A percentile compares a stretch with the other conserved stretches of the same genome.
These are phyloP conservation scores for Loris lydekkerianus DNA, from an alignment of 2,797 vertebrate genomes.

Conservation along the genomic window DNA sequence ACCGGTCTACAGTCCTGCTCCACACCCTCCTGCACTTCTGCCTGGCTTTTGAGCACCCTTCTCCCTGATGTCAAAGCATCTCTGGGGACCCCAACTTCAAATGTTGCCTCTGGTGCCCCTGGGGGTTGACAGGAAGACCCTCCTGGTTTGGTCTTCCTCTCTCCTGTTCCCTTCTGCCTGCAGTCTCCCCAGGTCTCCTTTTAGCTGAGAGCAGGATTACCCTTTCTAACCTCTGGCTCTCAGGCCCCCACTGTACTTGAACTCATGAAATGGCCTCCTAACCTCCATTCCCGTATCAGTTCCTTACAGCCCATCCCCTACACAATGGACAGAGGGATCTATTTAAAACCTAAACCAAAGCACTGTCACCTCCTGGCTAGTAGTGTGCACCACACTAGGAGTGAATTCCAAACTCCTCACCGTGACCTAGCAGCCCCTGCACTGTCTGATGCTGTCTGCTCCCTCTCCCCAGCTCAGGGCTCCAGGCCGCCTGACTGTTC, in stretches of 20 bases:
- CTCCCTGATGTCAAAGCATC: not conserved
- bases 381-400: not conserved
- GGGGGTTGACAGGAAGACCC: not conserved
- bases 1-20: not conserved
- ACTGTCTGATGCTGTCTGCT: no score
- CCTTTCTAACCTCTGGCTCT: not conserved
- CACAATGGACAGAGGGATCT: not conserved
- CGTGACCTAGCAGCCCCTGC: not conserved
- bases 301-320: not conserved
- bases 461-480: rapidly evolving
- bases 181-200: not conserved
- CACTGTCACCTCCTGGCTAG: not conserved
- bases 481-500: not conserved
- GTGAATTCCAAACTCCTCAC: not conserved
- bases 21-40: not conserved
- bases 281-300: not conserved
- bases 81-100: not conserved
- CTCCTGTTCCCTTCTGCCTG: not conserved
- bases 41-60: not conserved
- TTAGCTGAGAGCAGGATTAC: not conserved
- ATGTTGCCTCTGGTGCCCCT: not conserved
- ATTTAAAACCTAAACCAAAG: not conserved
- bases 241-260: not conserved
- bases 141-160: not conserved
- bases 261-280: not conserved